Conservation (phyloP, 2,797 vertebrate species). For the Graptemys geographica region DNA sequence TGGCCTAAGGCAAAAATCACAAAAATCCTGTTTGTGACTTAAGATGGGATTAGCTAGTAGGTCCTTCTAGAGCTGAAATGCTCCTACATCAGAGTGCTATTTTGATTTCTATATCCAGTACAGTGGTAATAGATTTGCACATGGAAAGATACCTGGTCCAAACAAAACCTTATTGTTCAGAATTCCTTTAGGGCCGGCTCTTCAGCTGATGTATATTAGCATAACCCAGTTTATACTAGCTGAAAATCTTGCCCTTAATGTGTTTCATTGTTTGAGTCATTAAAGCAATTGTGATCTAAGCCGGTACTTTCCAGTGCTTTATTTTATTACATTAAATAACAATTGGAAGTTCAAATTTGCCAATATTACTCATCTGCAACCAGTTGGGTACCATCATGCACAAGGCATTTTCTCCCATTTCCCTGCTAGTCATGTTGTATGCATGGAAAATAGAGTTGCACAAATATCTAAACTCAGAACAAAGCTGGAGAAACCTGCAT, state of each 20-base stretch:
- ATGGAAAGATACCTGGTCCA: neutral
- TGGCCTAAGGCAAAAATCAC: neutral
- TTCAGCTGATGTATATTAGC: neutral
- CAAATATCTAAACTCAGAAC: neutral
- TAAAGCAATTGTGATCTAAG: neutral
- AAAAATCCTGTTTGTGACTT: neutral
- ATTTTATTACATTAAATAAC: constrained; percentile 14
- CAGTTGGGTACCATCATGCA: neutral
- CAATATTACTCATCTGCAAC: neutral
- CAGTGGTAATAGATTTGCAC: neutral
- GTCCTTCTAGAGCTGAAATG: neutral
- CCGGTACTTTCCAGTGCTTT: neutral
- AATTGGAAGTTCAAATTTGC: neutral
- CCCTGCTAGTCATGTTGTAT: neutral
- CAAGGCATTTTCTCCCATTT: rapidly evolving
- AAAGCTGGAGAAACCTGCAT: neutral
- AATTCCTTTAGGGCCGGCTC: neutral
- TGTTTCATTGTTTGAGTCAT: neutral
- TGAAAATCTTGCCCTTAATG: neutral
- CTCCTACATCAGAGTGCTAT: neutral
- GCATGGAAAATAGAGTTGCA: neutral
- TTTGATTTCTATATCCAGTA: neutral
- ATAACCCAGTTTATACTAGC: neutral
- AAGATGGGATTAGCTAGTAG: neutral
- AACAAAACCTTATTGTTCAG: neutral